Evolutionary conservation across 2,113 vertebrate species (phyloP), one percentile per base, ranked within the genome.

Genomic region (Rhombomys opimus): DNA sequence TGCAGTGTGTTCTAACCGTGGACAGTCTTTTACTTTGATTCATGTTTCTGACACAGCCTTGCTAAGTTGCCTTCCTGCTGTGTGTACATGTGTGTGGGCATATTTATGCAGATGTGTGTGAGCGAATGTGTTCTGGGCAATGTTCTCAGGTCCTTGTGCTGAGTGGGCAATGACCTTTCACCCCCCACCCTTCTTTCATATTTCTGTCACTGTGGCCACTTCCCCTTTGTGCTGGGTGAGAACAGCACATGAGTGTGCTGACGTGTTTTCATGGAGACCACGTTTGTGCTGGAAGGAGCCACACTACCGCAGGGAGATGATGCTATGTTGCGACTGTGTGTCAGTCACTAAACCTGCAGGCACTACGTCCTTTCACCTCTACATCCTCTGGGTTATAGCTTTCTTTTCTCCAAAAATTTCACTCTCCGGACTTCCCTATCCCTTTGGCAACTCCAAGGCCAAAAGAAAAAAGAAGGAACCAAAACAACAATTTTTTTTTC

Each of bases 401-500:
- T 82, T 95, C 54, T 61, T 41, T 95, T 94, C 75, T 93, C 73
- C 46, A 77, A 2, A 54, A 88, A 38, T 94, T 65, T 85, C 9
- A 22, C 70, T 73, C 67, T 86, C 65, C 75, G 75, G 27, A 93
- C 77, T 18, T 65, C 52, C 54, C 27, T 90, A 93, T 91, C 54
- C 93, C 52, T 27, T 46, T 81, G 89, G 32, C 17, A 59, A 82
- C 81, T 92, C 67, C 17, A 92, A 57, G 22, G 35, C 25, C 38
- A 82, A 25, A 70, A 85, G 41, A 23, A 38, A 85, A 82, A 95
- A 32, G n/a, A 80, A 70, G 6, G 23, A n/a, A 38, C 38, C 61
- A 94, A 89, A 81, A 76, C 75, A 65, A 59, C 68, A 38, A 38
- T 25, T 65, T 91, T 92, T 90, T 96, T 96, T 84, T 93, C 78